Base-by-base conservation (phyloP, 2,888 invertebrate species). In the Baccha elongata region DNA sequence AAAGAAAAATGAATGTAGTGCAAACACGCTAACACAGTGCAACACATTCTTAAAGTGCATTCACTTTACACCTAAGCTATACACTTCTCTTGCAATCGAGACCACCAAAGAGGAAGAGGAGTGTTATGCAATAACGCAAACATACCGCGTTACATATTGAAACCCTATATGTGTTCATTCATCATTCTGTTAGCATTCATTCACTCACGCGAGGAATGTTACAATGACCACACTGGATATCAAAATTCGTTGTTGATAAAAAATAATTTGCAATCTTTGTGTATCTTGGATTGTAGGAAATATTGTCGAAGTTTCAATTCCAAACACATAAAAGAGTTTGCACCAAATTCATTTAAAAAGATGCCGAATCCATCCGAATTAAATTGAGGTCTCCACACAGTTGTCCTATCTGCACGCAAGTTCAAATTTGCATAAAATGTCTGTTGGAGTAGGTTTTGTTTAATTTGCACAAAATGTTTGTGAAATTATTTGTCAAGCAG, bases 121-220 rank as follows among this genome's bases (percentile, higher is more conserved):
- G 13, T 58, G 44, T 75, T 69, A 60, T 44, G 58, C 15, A 81
- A 81, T 29, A 23, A 21, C 15, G 13, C 19, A 15, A 53, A 44
- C 44, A 75, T 64, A 69, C 75, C 69, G 60, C 32, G 46, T 46
- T 44, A 53, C 68, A 58, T 68, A 72, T 69, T 62, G 83, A 78
- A 83, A 83, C 78, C 68, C 68, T 69, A 83, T 72, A 78, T 68
- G 78, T 64, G 72, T 62, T 64, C 83, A 83, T 83, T 83, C 83
- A 83, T 83, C 67, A 73, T 73, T 83, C 68, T 50, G 78, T 73
- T 62, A 67, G 53, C 29, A 68, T 68, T 83, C 72, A 78, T 68
- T 83, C 72, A 52, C 64, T 78, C 83, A 83, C 83, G 83, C 78
- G 72, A 78, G 64, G 62, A 78, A 68, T 73, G 46, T 68, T 73